Base-by-base conservation (phyloP, 2,888 invertebrate genomes). In the Tetheella fluctuosa region DNA sequence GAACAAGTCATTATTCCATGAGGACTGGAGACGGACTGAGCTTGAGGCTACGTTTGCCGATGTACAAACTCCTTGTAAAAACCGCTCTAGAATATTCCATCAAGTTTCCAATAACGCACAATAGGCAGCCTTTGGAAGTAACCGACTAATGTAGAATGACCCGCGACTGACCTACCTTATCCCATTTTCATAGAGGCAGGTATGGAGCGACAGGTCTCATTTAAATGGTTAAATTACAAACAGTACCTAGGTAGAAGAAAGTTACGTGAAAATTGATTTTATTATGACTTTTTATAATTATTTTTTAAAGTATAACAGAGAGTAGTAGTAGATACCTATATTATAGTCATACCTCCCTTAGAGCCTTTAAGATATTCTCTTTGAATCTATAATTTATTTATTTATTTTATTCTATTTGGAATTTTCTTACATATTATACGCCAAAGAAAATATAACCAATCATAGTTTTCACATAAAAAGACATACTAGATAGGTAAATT, bases 121-220 rank as follows among this genome's bases (percentile, higher is more conserved):
- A 81, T 73, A 73, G 62, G 79, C 73, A 82, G 58, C 79, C 80
- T 70, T 67, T 69, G 59, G 75, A 78, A 65, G 48, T 62, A 65
- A 62, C 20, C 59, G 60, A 59, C 70, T 64, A 70, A 23, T 42
- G 7, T n/a, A 58, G 37, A n/a, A 28, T 57, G 74, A 73, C 59
- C 74, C 61, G 28, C 52, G 55, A 56, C 52, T 55, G 48, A 52
- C 28, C 37, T 52, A 52, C 39, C 23, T 37, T 28, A 12, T 58
- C 37, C 58, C 39, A 28, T 37, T 23, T 59, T n/a, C 23, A 25
- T 17, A 48, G 17, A 42, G 12, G 25, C n/a, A 20, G 1, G 17
- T 42, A 42, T 4, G 17, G 42, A 42, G 42, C n/a, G 28, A 54
- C 30, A 23, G 54, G 17, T 54, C 54, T 54, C 7, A 13, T 12